Evolutionary conservation across 2,113 vertebrate genomes (phyloP), one percentile per base, ranked within the genome.

Genomic region (Rutilus rutilus): DNA sequence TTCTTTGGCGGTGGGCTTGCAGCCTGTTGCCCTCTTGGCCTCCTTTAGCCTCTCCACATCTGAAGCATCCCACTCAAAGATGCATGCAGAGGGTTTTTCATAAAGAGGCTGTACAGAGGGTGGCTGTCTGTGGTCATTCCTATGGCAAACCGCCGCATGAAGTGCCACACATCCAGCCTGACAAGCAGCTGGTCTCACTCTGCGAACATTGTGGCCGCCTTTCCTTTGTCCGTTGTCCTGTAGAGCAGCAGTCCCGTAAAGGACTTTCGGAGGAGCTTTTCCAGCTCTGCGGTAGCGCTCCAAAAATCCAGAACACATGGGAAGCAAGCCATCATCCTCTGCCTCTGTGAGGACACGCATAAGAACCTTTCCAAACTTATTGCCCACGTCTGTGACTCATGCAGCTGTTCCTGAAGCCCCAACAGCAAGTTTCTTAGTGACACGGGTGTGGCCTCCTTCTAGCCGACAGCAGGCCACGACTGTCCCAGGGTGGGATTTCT

Each of bases 171-270:
- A 62, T 62, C n/a, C n/a, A 62, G 11, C n/a, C 60, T 62, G 60
- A 62, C 60, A 1, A 14, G n/a, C n/a, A 62, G 11, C 60, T 62
- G 60, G 50, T 62, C n/a, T 4, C n/a, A 62, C 60, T 62, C n/a
- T 0, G 1, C 1, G 25, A 62, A 62, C 11, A 62, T 12, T 0
- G n/a, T n/a, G 0, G n/a, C n/a, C 0, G 4, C 60, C 60, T 62
- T 62, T n/a, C 60, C n/a, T 62, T 62, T 27, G 2, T 1, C 1
- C 0, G 4, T 2, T 2, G n/a, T n/a, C n/a, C n/a, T n/a, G 11
- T 4, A 5, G 2, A 14, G n/a, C 60, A 62, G 4, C n/a, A 62
- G n/a, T 62, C n/a, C 60, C 39, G 39, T 39, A 39, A 39, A 39
- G 39, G 39, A 39, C 39, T 39, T 39, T 39, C 1, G 36, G 39